These are phyloP conservation scores for Odocoileus hemionus DNA, from an alignment of 2,113 vertebrate species.

Conservation along the genomic window DNA sequence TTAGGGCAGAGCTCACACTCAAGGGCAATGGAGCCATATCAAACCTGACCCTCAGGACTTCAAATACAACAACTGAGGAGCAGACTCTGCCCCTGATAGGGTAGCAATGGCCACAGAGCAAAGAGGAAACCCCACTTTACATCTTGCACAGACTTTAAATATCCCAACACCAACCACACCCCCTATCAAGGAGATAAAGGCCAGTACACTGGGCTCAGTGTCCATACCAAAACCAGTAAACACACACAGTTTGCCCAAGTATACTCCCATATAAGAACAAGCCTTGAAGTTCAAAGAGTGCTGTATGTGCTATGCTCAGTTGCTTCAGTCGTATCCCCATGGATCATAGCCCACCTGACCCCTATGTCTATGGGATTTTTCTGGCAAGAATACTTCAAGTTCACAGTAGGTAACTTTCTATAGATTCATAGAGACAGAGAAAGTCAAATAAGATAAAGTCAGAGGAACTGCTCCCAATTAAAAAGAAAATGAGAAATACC, in stretches of 20 bases:
- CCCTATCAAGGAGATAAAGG: neutral
- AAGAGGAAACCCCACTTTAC: neutral
- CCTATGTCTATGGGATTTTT: neutral
- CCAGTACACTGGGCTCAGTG: neutral
- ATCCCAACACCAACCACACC: neutral
- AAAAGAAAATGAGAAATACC: too few relatives aligned
- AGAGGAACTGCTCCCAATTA: too few relatives aligned
- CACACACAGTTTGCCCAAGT: neutral
- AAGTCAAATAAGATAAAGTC: too few relatives aligned
- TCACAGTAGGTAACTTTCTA: too few relatives aligned
- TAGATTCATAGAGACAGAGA: too few relatives aligned
- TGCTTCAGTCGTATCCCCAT: neutral
- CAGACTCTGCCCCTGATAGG: neutral
- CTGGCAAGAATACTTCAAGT: neutral
- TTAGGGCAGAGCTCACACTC: neutral
- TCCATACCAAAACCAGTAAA: neutral
- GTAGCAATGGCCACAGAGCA: neutral
- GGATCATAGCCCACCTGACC: neutral
- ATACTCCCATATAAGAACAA: neutral
- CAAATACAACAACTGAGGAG: neutral
- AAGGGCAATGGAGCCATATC: neutral
- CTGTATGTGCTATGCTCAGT: neutral
- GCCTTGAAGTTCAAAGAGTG: neutral
- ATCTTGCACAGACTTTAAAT: neutral
- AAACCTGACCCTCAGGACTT: neutral